Evolutionary conservation across 2,797 vertebrate genomes (phyloP), one percentile per base, ranked within the genome.

Genomic region (Myiothlypis chrysogaster): DNA sequence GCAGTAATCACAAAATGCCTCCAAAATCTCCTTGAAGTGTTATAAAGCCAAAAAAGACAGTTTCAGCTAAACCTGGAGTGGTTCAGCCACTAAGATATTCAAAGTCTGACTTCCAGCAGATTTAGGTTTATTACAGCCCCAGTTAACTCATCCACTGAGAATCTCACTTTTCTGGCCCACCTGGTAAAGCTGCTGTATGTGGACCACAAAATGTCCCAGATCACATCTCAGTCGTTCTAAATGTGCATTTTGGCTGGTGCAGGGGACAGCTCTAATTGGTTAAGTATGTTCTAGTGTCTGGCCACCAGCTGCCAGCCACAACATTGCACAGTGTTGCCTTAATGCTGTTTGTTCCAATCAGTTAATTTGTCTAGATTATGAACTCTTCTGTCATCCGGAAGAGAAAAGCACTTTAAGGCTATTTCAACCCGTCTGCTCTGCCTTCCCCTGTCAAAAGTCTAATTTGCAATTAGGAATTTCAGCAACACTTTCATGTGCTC

Each of bases 231-330:
- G 84, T 86, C 87, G 72, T 81, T 93, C 73, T 93, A 96, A 95
- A 96, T 95, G 79, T 66, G 44, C 83, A 23, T 93, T 92, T 95
- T 95, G 87, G 88, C 81, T 34, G 3, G 55, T 69, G 9, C 3
- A 0, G 66, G 68, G 95, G 87, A 94, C 64, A 65, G 60, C 4
- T 22, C 89, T 94, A 96, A 96, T 95, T 95, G 92, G 85, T 44
- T 95, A 91, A 96, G 95, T 93, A 90, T 90, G 93, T 95, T 95
- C 68, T 84, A 83, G 55, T 87, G 90, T 86, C 93, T 96, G 95
- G 93, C 71, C 89, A 95, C 92, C 91, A 96, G 91, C 89, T 97
- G 97, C 95, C 90, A 96, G 83, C 72, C 72, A 30, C 91, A 84
- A 47, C 88, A 87, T 19, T 18, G 18, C 55, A 15, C 78, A 72